Evolutionary conservation across 1,140 invertebrate species (phyloP).

Genomic region (Rhyacophila brunnea): DNA sequence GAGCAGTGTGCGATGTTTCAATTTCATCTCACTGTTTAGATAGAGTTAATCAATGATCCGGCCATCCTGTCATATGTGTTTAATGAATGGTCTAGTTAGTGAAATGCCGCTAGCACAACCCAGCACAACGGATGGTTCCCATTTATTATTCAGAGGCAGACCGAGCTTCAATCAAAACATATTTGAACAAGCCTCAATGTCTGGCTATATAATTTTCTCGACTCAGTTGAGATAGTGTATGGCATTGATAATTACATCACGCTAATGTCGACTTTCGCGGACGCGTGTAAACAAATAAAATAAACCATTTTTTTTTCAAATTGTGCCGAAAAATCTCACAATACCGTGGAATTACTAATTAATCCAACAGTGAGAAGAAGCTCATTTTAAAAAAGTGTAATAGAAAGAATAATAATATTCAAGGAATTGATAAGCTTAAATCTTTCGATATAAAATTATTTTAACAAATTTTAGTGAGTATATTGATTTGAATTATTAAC

Average conservation of each 20-base stretch:
- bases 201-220: too few relatives aligned
- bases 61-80: not conserved
- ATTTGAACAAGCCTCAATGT: constrained; percentile 9
- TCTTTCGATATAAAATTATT: too few relatives aligned
- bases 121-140: constrained; percentile 26
- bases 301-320: too few relatives aligned
- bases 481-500: too few relatives aligned
- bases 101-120: not conserved
- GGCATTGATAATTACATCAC: too few relatives aligned
- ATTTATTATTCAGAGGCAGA: constrained; percentile 27
- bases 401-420: too few relatives aligned
- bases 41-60: constrained; percentile 1
- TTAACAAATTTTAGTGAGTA: too few relatives aligned
- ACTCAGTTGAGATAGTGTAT: too few relatives aligned
- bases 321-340: not conserved
- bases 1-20: not conserved
- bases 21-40: not conserved
- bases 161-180: constrained; percentile 31
- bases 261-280: too few relatives aligned
- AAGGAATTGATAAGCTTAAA: too few relatives aligned
- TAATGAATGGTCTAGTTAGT: constrained; percentile 5
- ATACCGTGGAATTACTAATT: not conserved
- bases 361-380: constrained; percentile 2
- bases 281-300: too few relatives aligned
- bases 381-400: not conserved